phyloP scores from a whole-genome alignment of 1,140 invertebrate species.

The Formica selysi region DNA sequence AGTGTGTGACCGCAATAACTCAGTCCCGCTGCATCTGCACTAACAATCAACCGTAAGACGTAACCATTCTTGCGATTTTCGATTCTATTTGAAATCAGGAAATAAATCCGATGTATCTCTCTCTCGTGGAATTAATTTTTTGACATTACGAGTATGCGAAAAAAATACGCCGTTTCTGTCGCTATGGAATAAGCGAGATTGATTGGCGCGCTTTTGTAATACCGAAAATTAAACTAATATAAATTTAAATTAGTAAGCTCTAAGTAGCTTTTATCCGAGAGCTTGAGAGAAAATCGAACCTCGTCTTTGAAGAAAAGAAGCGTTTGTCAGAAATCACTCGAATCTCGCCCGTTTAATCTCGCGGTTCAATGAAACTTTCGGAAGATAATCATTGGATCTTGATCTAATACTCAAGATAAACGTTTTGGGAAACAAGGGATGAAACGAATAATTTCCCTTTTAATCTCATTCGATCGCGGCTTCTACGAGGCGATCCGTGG shows the following conservation, averaged over 20 bases:
- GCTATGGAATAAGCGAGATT: background rate
- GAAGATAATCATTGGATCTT: conserved; percentile 70
- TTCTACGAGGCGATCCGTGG: conserved; percentile 6
- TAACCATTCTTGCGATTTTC: conserved; percentile 1
- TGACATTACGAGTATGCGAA: background rate
- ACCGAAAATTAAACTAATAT: too few species aligned
- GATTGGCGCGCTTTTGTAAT: background rate
- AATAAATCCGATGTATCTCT: background rate
- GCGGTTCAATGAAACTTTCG: conserved; percentile 57
- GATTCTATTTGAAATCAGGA: background rate
- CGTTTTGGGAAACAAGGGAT: conserved; percentile 43
- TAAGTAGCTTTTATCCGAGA: background rate
- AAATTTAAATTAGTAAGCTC: too few species aligned
- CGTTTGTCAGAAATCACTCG: background rate
- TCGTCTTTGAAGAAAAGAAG: background rate
- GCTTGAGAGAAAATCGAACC: background rate
- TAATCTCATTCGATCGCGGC: conserved; percentile 57
- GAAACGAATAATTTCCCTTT: conserved; percentile 67
- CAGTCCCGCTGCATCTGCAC: conserved; percentile 36
- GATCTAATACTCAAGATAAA: conserved; percentile 68
- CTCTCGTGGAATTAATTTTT: conserved; percentile 9
- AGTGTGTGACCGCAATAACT: conserved; percentile 33
- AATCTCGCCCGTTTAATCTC: conserved; percentile 40
- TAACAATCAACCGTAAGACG: conserved; percentile 46
- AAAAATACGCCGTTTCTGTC: background rate